Percentiles rank a stretch among this genome's conserved stretches.
These are phyloP conservation scores for Lasioglossum zephyrum DNA, from an alignment of 2,888 invertebrate species.

Conservation along the genomic window DNA sequence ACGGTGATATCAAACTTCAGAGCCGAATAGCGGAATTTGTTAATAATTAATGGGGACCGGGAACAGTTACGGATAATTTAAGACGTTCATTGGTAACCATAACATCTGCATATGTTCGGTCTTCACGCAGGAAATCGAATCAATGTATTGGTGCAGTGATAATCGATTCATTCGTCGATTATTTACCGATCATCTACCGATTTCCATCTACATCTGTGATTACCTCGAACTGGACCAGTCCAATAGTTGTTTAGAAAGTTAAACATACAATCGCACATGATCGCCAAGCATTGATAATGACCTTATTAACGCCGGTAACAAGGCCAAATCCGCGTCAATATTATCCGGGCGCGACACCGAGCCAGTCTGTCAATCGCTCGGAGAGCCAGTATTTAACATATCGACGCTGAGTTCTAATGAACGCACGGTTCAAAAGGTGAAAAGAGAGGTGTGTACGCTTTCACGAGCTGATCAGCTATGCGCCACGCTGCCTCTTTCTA, in stretches of 20 bases:
- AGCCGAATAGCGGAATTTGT: not conserved
- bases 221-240: slow-evolving; percentile 1
- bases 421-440: not conserved
- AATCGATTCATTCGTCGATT: not conserved
- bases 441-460: not conserved
- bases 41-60: not conserved
- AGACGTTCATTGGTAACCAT: not conserved
- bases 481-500: not conserved
- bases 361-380: not conserved
- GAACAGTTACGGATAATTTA: not conserved
- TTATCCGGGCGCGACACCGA: not conserved
- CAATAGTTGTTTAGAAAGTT: slow-evolving; percentile 38
- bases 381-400: slow-evolving; percentile 5
- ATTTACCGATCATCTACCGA: not conserved
- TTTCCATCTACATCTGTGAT: not conserved
- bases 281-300: not conserved
- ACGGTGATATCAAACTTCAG: not conserved
- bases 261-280: slow-evolving; percentile 6
- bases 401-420: not conserved
- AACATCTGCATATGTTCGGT: not conserved
- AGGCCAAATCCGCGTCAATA: slow-evolving; percentile 40
- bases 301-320: slow-evolving; percentile 30
- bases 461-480: not conserved
- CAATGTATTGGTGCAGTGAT: not conserved
- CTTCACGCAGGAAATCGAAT: not conserved